Evolutionary conservation across 2,113 vertebrate species (phyloP).

Genomic region (Candoia aspera): DNA sequence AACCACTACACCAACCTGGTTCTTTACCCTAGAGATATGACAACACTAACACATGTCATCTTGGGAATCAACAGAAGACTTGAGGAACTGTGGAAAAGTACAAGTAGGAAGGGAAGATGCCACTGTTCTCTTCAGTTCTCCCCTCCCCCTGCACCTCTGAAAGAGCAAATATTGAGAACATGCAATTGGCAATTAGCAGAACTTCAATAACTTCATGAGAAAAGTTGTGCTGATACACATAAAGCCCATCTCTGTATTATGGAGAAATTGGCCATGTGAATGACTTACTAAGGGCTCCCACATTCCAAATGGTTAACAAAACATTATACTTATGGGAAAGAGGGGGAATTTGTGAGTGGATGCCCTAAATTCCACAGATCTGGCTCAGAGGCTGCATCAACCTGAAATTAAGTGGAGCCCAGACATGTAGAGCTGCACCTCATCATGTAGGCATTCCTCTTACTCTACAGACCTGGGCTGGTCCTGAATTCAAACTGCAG

Average conservation of each 20-base stretch:
- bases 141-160: not conserved
- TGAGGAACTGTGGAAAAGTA: too few relatives aligned
- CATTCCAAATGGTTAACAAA: not conserved
- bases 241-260: not conserved
- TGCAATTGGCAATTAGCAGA: not conserved
- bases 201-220: not conserved
- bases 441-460: not conserved
- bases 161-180: not conserved
- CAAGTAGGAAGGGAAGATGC: not conserved
- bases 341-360: not conserved
- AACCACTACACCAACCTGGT: too few relatives aligned
- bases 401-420: not conserved
- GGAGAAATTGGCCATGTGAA: not conserved
- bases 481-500: not conserved
- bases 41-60: too few relatives aligned
- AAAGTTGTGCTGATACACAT: not conserved
- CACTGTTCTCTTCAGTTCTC: not conserved
- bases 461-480: not conserved
- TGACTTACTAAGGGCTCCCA: not conserved
- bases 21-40: too few relatives aligned
- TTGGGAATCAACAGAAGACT: too few relatives aligned
- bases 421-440: not conserved
- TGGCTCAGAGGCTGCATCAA: not conserved
- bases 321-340: not conserved
- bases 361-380: not conserved